Base-by-base conservation (phyloP, 2,113 vertebrate genomes). In the Lagopus muta region DNA sequence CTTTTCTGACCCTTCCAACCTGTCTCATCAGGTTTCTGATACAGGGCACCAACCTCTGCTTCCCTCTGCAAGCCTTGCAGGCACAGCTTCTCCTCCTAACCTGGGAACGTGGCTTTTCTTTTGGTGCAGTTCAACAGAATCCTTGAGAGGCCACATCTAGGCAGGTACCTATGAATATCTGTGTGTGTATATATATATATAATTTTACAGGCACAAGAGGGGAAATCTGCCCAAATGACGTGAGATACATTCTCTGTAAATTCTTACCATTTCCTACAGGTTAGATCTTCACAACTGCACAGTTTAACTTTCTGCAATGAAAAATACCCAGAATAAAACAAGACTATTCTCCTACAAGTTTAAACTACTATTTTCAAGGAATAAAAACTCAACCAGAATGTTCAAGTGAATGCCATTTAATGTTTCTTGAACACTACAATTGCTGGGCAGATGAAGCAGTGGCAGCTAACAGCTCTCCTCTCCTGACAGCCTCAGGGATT, bases 391-490 rank as follows among this genome's bases (percentile, higher is more conserved):
- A 62, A 86, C 52, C 28, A 91, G 28, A 25, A 75, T 57, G 77
- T 64, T 82, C 47, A 71, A 21, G 75, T 42, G 73, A 81, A 71
- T 20, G 13, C 64, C 47, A 42, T 92, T 94, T 81, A 91, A 88
- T 79, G 78, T 58, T 52, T 75, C 82, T 93, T 89, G 81, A 94
- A 67, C 36, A 86, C 88, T 90, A 10, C 28, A 82, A 70, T 61
- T 79, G 58, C 30, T 94, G 57, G 64, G 65, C 32, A 60, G 88
- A 69, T 90, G 82, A 74, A 32, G 20, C 55, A 79, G 82, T 61
- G 62, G 71, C 73, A 86, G 62, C 62, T 47, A 64, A 85, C 86
- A 89, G 71, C 66, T 74, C 72, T 83, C 34, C 13, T 62, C 69
- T 52, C 75, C 57, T 74, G 66, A 83, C 50, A 77, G 12, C 47